phyloP scores from a whole-genome alignment of 2,113 vertebrate genomes.

The Pygoscelis antarcticus region DNA sequence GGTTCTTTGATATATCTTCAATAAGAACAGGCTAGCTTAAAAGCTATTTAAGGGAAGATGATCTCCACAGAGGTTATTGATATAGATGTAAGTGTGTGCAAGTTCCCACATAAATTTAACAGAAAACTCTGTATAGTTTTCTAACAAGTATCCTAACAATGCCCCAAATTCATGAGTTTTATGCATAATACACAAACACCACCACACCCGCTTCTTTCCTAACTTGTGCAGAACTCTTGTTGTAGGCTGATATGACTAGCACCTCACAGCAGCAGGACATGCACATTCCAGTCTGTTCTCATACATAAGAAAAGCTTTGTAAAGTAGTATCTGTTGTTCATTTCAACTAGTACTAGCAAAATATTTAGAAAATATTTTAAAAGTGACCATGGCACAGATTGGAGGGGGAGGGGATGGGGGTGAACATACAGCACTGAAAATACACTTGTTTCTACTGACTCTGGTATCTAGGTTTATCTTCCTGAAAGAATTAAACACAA shows the following conservation, averaged over 20 bases:
- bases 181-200: not conserved
- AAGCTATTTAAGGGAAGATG: not conserved
- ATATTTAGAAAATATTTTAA: not conserved
- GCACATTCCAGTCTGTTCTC: not conserved
- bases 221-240: not conserved
- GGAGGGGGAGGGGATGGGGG: fast-evolving
- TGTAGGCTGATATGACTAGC: not conserved
- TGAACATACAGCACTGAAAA: not conserved
- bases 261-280: not conserved
- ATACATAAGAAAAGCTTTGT: not conserved
- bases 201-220: not conserved
- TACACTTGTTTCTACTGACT: not conserved
- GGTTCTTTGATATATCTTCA: not conserved
- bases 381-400: not conserved
- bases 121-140: not conserved
- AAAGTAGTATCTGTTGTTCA: not conserved
- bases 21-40: not conserved
- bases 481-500: not conserved
- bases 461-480: not conserved
- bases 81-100: not conserved
- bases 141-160: not conserved
- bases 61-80: not conserved
- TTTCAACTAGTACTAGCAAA: not conserved
- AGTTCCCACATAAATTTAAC: not conserved
- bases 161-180: not conserved